phyloP scores from a whole-genome alignment of 2,888 invertebrate genomes.

The Busseola fusca region DNA sequence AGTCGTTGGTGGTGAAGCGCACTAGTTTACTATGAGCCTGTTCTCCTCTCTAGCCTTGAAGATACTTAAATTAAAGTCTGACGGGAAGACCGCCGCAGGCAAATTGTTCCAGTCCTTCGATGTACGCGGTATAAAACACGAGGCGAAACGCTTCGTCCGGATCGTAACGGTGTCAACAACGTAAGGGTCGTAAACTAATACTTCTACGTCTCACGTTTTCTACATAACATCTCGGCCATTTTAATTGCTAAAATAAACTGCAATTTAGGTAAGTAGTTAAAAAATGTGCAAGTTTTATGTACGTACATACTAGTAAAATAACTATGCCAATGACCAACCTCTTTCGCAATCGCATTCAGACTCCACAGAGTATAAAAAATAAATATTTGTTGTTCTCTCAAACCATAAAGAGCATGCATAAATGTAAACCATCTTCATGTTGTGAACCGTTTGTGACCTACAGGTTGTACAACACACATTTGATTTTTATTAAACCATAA shows the following conservation, averaged over 20 bases:
- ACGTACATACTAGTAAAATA: conserved; percentile 7
- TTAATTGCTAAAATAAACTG: conserved; percentile 2
- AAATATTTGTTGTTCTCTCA: conserved; percentile 12
- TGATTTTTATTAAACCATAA: conserved; percentile 34
- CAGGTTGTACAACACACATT: conserved; percentile 36
- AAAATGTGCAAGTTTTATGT: background rate
- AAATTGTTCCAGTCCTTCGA: no score
- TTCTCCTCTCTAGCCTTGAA: no score
- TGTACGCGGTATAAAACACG: no score
- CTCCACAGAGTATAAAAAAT: conserved; percentile 15
- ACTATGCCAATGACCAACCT: background rate
- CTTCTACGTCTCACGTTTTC: background rate
- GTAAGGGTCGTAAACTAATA: no score
- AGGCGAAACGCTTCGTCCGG: no score
- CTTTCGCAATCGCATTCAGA: conserved; percentile 1
- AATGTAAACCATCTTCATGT: conserved; percentile 11
- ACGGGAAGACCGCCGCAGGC: no score
- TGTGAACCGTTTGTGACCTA: conserved; percentile 12
- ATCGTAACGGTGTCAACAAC: no score
- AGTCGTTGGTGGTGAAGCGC: no score
- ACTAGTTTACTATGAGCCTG: no score
- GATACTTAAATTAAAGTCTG: no score
- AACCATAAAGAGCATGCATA: conserved; percentile 33
- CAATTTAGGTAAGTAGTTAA: background rate
- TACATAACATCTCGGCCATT: background rate